Base-by-base conservation (phyloP, 2,113 vertebrate genomes). In the Rhipidura dahli region DNA sequence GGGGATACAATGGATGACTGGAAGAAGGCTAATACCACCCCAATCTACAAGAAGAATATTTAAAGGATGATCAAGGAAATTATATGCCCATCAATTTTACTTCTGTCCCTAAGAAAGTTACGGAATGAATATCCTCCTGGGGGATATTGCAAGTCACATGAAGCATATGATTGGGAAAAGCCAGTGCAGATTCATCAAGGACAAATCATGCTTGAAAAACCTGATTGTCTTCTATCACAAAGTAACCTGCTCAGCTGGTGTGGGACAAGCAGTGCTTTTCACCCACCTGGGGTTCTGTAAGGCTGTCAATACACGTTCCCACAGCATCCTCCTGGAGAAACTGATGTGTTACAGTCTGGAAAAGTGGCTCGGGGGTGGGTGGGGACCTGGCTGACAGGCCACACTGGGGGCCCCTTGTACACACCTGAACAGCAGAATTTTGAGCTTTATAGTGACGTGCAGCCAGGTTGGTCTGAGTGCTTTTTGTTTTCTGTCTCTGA, bases 281-380 rank as follows among this genome's bases (percentile, higher is more conserved):
- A 42, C 20, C 10, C 5, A 23, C 28, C 39, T 45, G 33, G 39
- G 22, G 28, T 87, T 39, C 33, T 70, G 19, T 47, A 45, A 69
- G 39, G 45, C 12, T 69, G 51, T 69, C 15, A 11, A 28, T 27
- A 20, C 0, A 0, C 7, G 59, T 59, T n/a, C 24, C 20, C 24
- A n/a, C 7, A 60, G 4, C 14, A 39, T 83, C 4, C 11, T 61
- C 26, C n/a, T 40, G 7, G 8, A 83, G 40, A 83, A 54, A 27
- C 24, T 44, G 50, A 30, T 31, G 21, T 5, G 30, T 45, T 75
- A 47, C 1, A 3, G n/a, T 22, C n/a, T 69, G 37, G 40, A 15
- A 21, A 39, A n/a, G 39, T 33, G 16, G 22, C 17, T 45, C 5
- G 3, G 23, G 8, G 3, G 53, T 26, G 16, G 11, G 15, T 51